Base-by-base conservation (phyloP, 2,113 vertebrate genomes). In the Falco punctatus region DNA sequence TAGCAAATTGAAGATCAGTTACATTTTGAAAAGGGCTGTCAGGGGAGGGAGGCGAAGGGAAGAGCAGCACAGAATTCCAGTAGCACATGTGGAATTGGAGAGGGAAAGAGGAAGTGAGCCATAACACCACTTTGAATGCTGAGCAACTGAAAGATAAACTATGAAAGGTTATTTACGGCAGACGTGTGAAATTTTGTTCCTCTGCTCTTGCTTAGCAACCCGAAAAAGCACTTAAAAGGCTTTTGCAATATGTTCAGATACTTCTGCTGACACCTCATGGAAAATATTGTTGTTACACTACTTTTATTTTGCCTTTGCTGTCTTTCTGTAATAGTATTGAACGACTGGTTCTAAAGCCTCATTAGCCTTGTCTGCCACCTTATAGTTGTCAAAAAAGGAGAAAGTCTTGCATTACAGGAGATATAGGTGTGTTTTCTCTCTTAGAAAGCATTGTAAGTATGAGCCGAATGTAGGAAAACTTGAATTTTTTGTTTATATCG, bases 251-350 rank as follows among this genome's bases (percentile, higher is more conserved):
- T 5, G 66, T 96, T 96, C 83, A 87, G 95, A 94, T 96, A 92
- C 87, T 92, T 97, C 79, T 95, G 85, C 94, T 97, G 91, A 97
- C 73, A 94, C 70, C 82, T 94, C 64, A 92, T 92, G 92, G 93
- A 94, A 95, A 77, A 86, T 88, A 33, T 6, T 88, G 82, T 95
- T 94, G 95, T 95, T 95, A 91, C 69, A 80, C 67, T 90, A 33
- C 40, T 62, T 78, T 7, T 42, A 48, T 78, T 88, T 88, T 92
- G 42, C 12, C 35, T 83, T 88, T 92, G 44, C 61, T 65, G 13
- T 72, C 18, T 75, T 86, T 86, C 69, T 92, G 10, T 33, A 32
- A 2, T 32, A 46, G 10, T 64, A 28, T 46, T 71, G 30, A 75
- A 32, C 87, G 61, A 15, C 49, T 86, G 40, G 11, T 67, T 92